These are phyloP conservation scores for Cochlearius cochlearius DNA, from an alignment of 2,113 vertebrate genomes.

Conservation along the genomic window DNA sequence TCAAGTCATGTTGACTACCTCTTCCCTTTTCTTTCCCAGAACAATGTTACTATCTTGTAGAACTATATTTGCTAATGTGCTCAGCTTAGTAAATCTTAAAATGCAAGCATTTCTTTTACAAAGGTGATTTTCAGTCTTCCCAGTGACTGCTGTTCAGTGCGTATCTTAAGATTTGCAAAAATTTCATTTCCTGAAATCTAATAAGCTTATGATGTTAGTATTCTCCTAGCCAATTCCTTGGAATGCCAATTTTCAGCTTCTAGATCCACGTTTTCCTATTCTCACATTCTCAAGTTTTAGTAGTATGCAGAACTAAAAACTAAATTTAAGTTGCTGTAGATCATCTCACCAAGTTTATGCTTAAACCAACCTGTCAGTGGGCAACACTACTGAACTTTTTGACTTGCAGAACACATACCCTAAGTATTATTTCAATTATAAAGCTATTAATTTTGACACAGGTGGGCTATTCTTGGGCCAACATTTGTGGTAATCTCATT, in stretches of 20 bases:
- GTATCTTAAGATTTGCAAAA: neutral
- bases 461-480: neutral
- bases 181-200: neutral
- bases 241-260: neutral
- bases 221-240: neutral
- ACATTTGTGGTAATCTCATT: neutral
- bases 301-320: neutral
- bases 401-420: neutral
- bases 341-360: neutral
- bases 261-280: neutral
- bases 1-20: neutral
- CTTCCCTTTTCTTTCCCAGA: neutral
- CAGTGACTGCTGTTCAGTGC: neutral
- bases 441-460: neutral
- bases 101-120: neutral
- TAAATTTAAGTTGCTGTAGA: neutral
- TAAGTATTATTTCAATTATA: neutral
- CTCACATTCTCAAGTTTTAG: conserved; percentile 28
- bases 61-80: neutral
- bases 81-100: neutral
- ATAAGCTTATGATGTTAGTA: neutral
- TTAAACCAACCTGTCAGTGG: neutral
- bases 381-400: neutral
- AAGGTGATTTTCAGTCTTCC: neutral
- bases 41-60: neutral